Percentiles rank a stretch among this genome's conserved stretches.
phyloP scores from a whole-genome alignment of 2,113 vertebrate species.

The Egretta garzetta region DNA sequence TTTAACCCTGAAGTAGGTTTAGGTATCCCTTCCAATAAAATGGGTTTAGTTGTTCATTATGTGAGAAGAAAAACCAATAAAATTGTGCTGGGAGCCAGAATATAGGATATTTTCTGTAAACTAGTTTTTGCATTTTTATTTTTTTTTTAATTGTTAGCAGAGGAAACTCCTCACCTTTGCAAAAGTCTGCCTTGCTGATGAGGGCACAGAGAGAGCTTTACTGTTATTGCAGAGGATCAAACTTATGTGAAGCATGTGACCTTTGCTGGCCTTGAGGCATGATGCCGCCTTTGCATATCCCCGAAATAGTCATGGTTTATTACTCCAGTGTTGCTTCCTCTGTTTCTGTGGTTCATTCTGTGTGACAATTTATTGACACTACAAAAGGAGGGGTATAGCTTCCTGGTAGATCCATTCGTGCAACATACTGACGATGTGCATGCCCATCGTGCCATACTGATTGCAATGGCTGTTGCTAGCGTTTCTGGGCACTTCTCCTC shows the following conservation, averaged over 20 bases:
- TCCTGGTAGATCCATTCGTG: constrained; percentile 61
- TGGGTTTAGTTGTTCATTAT: constrained; percentile 32
- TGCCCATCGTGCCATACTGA: constrained; percentile 58
- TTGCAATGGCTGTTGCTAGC: constrained; percentile 49
- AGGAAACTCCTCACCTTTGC: not conserved
- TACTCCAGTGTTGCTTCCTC: constrained; percentile 31
- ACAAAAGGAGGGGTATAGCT: not conserved
- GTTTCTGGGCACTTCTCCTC: constrained; percentile 9
- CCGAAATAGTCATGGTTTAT: constrained; percentile 74
- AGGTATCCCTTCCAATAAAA: constrained; percentile 31
- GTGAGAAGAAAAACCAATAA: constrained; percentile 33
- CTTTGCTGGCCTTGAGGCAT: constrained; percentile 71
- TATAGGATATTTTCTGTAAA: constrained; percentile 5
- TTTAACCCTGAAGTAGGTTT: not conserved
- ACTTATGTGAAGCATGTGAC: constrained; percentile 44
- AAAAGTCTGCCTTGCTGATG: not conserved
- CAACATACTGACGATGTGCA: constrained; percentile 36
- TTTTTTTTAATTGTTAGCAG: not conserved
- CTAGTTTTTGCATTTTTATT: not conserved
- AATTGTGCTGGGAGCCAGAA: constrained; percentile 17
- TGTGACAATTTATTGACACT: constrained; percentile 11
- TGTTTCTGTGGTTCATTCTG: constrained; percentile 50
- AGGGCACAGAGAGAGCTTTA: not conserved
- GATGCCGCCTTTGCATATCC: constrained; percentile 59
- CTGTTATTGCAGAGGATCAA: not conserved